Evolutionary conservation across 2,113 vertebrate species (phyloP), one percentile per base, ranked within the genome.

Genomic region (Tauraco erythrolophus): DNA sequence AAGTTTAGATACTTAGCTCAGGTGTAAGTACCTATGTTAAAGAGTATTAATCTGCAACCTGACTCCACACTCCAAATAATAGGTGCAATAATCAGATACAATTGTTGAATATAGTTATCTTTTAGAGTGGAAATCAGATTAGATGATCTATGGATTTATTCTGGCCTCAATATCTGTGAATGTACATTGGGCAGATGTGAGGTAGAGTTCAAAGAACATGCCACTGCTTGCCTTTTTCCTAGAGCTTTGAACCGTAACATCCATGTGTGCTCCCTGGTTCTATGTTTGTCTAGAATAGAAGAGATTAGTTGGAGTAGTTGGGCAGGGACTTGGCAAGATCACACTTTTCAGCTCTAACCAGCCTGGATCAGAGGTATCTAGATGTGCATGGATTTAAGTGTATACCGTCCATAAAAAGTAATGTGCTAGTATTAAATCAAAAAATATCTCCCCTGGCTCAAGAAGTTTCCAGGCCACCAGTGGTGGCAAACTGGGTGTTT

Each of bases 191-290:
- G 41, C 4, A 80, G 50, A 62, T 86, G 58, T 14, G 80, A 78
- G 25, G 46, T 46, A 56, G 37, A 33, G 68, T 75, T 89, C 83
- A 89, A 91, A 95, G 68, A 87, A 89, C 5, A 0, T 86, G 83
- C 28, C 62, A 87, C n/a, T 87, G 76, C 86, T 62, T 86, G 64
- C 39, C 9, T 92, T 92, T 91, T 80, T 62, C 39, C 25, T 74
- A 33, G 57, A 74, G 89, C 86, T 95, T 89, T 95, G 88, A 84
- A 57, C 66, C 12, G 1, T 81, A 86, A 70, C 54, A 66, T 74
- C 80, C 70, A 25, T 77, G 25, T 74, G 25, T 58, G 56, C 25
- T 87, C 60, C 56, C 68, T 89, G 33, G 68, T 87, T 89, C 80
- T 84, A 15, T 51, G 72, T 77, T 77, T 12, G 3, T 74, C 54